Evolutionary conservation across 35 echinoderm and acorn worm species (phyloP).

Genomic region (Patiria miniata): DNA sequence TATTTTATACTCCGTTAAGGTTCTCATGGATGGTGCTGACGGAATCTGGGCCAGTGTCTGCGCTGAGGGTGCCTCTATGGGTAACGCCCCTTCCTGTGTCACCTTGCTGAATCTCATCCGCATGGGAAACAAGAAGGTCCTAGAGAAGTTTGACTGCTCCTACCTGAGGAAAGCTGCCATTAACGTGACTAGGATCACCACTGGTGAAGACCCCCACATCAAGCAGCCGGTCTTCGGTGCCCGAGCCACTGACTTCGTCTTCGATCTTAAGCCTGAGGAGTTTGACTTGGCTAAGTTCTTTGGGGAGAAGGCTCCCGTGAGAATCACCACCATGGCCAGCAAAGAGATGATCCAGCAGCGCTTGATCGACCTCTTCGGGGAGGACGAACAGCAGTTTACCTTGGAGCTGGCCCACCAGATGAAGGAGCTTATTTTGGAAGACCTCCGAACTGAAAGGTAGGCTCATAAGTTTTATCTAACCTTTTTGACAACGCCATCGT

Average conservation of each 20-base stretch:
- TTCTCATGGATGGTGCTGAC: constrained; percentile 44
- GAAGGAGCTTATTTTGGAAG: constrained; percentile 40
- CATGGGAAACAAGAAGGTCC: constrained; percentile 12
- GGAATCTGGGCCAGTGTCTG: no score
- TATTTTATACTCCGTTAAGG: neutral
- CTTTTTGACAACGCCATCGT: no score
- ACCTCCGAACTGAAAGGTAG: constrained; percentile 20
- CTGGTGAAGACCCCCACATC: constrained; percentile 38
- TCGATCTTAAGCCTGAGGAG: no score
- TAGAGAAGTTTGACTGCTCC: constrained; percentile 43
- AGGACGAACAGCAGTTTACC: constrained; percentile 47
- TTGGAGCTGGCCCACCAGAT: constrained; percentile 9
- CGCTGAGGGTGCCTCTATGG: no score
- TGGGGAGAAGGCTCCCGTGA: constrained; percentile 14
- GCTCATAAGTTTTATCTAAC: no score
- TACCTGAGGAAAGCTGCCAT: constrained; percentile 50
- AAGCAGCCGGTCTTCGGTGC: constrained; percentile 57
- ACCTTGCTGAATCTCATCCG: no score
- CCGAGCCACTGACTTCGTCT: no score
- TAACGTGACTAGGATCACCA: constrained; percentile 50
- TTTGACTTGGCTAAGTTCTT: constrained; percentile 48
- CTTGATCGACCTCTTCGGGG: neutral
- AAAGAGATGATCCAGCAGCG: constrained; percentile 52
- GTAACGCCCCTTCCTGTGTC: no score
- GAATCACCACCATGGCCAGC: constrained; percentile 44